These are phyloP conservation scores for Lophochroa leadbeateri DNA, from an alignment of 2,113 vertebrate genomes.

Conservation along the genomic window DNA sequence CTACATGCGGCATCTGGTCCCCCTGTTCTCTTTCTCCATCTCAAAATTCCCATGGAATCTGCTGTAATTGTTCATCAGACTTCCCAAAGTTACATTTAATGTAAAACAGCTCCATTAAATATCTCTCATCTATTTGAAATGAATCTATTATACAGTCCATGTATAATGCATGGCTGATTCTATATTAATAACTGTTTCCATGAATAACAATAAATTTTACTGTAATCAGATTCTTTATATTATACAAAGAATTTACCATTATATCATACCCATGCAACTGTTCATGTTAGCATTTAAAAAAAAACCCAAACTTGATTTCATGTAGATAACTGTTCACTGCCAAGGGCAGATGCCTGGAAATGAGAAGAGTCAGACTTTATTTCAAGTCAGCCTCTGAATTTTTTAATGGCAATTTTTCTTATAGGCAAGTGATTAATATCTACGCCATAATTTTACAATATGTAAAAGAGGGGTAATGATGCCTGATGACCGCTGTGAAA, in stretches of 20 bases:
- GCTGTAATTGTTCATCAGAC: not conserved
- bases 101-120: conserved; percentile 13
- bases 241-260: not conserved
- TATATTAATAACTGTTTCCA: not conserved
- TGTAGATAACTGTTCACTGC: not conserved
- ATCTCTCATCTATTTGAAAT: conserved; percentile 17
- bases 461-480: not conserved
- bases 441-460: not conserved
- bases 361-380: not conserved
- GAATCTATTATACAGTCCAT: not conserved
- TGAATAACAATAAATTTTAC: not conserved
- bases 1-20: not conserved
- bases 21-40: not conserved
- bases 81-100: not conserved
- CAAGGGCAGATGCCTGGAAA: not conserved
- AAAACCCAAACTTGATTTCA: not conserved
- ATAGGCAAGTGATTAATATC: not conserved
- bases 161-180: not conserved
- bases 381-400: not conserved
- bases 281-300: not conserved
- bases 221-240: not conserved
- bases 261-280: not conserved
- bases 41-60: conserved; percentile 1
- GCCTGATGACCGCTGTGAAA: not conserved
- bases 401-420: not conserved